phyloP scores from a whole-genome alignment of 2,113 vertebrate species.

The Dascyllus trimaculatus region DNA sequence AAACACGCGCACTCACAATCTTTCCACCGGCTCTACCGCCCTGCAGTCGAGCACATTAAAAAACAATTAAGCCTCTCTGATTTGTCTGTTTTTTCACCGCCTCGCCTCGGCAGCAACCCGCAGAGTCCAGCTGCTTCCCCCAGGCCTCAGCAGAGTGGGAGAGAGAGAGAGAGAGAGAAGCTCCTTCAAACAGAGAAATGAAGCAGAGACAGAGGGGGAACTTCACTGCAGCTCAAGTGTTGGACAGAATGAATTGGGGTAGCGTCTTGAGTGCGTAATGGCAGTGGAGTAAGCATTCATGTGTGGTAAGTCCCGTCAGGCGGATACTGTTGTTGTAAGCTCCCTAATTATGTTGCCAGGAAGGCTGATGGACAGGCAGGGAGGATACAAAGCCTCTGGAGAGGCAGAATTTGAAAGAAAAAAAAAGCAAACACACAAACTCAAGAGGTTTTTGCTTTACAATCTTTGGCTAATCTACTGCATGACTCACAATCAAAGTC shows the following conservation, averaged over 20 bases:
- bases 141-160: slow-evolving; percentile 31
- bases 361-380: slow-evolving; percentile 56
- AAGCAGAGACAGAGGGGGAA: slow-evolving; percentile 1
- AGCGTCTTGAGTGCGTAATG: slow-evolving; percentile 65
- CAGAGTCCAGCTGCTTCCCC: slow-evolving; percentile 67
- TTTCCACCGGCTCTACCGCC: background rate
- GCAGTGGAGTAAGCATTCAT: slow-evolving; percentile 58
- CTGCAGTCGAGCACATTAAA: slow-evolving; percentile 71
- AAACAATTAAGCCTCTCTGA: slow-evolving; percentile 74
- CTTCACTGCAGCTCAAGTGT: slow-evolving; percentile 50
- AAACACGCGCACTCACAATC: slow-evolving; percentile 6
- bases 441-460: slow-evolving; percentile 9
- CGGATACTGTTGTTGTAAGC: slow-evolving; percentile 53
- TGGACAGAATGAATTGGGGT: slow-evolving; percentile 54
- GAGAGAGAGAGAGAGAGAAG: background rate
- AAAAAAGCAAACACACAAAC: background rate
- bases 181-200: slow-evolving; percentile 19
- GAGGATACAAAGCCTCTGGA: slow-evolving; percentile 26
- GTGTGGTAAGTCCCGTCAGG: slow-evolving; percentile 59
- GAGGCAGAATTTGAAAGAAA: slow-evolving; percentile 7
- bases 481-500: too few relatives aligned
- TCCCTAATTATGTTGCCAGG: slow-evolving; percentile 67
- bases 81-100: slow-evolving; percentile 66
- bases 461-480: background rate
- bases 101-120: slow-evolving; percentile 43